These are phyloP conservation scores for Euschistus heros DNA, from an alignment of 1,140 invertebrate genomes.

Conservation along the genomic window DNA sequence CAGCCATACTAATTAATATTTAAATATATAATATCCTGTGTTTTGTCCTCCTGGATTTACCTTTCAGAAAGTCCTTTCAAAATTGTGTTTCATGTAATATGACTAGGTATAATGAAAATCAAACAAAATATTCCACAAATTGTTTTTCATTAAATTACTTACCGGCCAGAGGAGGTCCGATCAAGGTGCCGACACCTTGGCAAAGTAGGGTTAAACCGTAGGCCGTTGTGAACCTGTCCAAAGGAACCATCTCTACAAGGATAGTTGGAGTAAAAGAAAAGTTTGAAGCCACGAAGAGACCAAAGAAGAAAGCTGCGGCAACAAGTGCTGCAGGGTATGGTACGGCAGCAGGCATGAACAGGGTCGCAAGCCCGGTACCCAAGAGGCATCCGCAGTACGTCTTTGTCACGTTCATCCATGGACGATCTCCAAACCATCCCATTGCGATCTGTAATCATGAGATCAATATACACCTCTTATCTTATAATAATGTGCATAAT, in stretches of 20 bases:
- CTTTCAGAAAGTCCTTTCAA: background rate
- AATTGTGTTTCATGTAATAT: background rate
- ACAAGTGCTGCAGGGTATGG: conserved; percentile 48
- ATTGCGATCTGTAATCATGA: conserved; percentile 72
- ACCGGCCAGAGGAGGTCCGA: conserved; percentile 53
- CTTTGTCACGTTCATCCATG: conserved; percentile 73
- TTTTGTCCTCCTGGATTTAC: background rate
- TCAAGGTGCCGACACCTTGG: conserved; percentile 62
- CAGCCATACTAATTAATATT: too few species aligned
- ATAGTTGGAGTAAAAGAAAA: conserved; percentile 83
- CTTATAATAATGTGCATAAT: too few species aligned
- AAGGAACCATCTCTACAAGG: conserved; percentile 63
- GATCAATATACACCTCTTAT: too few species aligned
- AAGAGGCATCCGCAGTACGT: conserved; percentile 68
- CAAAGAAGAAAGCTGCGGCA: conserved; percentile 48
- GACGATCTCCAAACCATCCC: conserved; percentile 79
- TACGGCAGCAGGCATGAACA: conserved; percentile 57
- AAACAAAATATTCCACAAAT: too few species aligned
- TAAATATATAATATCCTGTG: too few species aligned
- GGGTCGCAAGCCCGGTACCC: conserved; percentile 58
- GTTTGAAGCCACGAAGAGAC: conserved; percentile 72
- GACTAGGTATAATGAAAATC: background rate
- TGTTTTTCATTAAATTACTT: background rate
- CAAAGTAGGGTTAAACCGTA: conserved; percentile 78
- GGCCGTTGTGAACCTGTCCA: conserved; percentile 73